Conservation (phyloP, 1,140 invertebrate genomes). For the Neodiprion pinetum region DNA sequence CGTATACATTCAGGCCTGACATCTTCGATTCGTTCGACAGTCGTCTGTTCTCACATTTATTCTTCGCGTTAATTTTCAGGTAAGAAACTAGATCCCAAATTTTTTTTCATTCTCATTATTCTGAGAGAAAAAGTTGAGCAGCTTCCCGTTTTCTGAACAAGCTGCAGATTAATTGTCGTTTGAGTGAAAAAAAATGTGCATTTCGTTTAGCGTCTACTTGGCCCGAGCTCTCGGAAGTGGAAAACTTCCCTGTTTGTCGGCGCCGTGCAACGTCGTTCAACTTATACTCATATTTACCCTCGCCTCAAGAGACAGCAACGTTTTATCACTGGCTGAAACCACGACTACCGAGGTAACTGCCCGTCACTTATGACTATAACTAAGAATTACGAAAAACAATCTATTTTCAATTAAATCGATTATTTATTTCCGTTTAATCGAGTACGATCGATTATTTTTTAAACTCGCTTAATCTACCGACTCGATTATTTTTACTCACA, state of each 20-base stretch:
- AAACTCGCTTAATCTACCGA: too few relatives aligned
- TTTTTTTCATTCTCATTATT: background rate
- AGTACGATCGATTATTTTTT: too few relatives aligned
- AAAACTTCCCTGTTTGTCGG: slow-evolving; percentile 43
- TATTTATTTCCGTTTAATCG: too few relatives aligned
- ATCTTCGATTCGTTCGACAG: slow-evolving; percentile 48
- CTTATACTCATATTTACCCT: slow-evolving; percentile 46
- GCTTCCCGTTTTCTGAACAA: background rate
- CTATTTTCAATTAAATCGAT: too few relatives aligned
- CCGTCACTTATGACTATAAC: background rate
- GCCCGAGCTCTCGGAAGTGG: slow-evolving; percentile 41
- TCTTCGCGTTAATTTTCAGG: slow-evolving; percentile 47
- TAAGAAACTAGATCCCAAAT: slow-evolving; percentile 23
- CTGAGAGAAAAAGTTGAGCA: background rate
- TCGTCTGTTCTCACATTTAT: slow-evolving; percentile 40
- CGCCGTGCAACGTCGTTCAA: slow-evolving; percentile 52
- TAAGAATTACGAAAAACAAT: too few relatives aligned
- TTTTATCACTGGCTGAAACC: background rate
- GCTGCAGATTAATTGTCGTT: background rate
- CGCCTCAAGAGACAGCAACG: slow-evolving; percentile 9
- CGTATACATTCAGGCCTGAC: slow-evolving; percentile 45
- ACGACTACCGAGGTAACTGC: background rate
- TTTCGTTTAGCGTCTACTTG: slow-evolving; percentile 44
- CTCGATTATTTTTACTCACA: too few relatives aligned
- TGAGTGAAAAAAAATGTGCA: background rate